A percentile compares a stretch with the other conserved stretches of the same genome.
phyloP scores from a whole-genome alignment of 2,113 vertebrate genomes.

The Crocuta crocuta region DNA sequence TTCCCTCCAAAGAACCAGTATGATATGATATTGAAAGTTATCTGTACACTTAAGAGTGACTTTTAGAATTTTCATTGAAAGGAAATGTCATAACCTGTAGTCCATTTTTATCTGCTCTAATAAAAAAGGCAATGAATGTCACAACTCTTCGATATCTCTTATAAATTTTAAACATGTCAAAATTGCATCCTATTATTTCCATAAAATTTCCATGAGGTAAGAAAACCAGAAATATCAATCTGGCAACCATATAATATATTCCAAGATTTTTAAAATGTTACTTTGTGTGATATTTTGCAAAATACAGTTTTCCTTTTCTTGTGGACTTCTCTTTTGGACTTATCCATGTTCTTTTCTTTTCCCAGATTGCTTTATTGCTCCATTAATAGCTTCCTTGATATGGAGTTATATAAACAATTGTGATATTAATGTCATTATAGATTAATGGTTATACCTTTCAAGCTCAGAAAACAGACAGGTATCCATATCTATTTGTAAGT shows the following conservation, averaged over 20 bases:
- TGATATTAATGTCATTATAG: constrained; percentile 37
- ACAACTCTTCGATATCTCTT: constrained; percentile 76
- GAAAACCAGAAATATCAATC: constrained; percentile 36
- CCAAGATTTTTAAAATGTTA: background rate
- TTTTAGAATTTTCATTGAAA: constrained; percentile 85
- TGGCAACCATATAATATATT: background rate
- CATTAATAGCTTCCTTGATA: background rate
- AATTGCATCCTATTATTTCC: constrained; percentile 69
- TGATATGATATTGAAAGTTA: constrained; percentile 83
- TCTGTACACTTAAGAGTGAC: constrained; percentile 83
- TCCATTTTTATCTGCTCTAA: constrained; percentile 86
- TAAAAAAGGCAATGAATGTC: constrained; percentile 86
- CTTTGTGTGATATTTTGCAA: background rate
- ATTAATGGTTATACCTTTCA: background rate
- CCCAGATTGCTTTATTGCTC: background rate
- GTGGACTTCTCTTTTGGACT: background rate
- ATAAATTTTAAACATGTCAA: constrained; percentile 77
- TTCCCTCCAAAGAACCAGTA: constrained; percentile 60
- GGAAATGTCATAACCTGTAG: constrained; percentile 86
- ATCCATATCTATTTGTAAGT: background rate
- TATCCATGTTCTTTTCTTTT: background rate
- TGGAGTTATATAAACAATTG: background rate
- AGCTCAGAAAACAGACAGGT: background rate
- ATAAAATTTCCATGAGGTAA: constrained; percentile 57
- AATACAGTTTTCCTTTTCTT: constrained; percentile 17